phyloP scores from a whole-genome alignment of 2,888 invertebrate species.

The Dugesia japonica region DNA sequence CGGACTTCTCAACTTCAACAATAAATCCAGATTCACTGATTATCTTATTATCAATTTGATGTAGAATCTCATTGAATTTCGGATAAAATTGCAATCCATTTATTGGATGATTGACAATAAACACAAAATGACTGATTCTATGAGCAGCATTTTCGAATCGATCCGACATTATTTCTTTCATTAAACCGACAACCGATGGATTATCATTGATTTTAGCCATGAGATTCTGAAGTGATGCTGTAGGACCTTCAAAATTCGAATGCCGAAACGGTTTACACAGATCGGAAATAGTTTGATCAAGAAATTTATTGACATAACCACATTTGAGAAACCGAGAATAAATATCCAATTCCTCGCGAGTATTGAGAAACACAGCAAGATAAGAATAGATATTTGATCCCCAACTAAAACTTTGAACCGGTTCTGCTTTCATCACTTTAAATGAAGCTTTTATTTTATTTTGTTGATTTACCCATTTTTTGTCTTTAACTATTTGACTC shows the following conservation, averaged over 20 bases:
- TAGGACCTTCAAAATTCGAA: conserved; percentile 29
- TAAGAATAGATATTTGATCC: conserved; percentile 33
- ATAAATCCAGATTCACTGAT: conserved; percentile 17
- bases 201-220: conserved; percentile 32
- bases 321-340: conserved; percentile 31
- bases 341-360: conserved; percentile 31
- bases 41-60: not conserved
- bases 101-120: conserved; percentile 32
- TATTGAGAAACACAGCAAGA: conserved; percentile 30
- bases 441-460: not conserved
- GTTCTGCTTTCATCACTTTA: not conserved
- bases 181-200: conserved; percentile 21
- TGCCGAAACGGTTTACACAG: conserved; percentile 32
- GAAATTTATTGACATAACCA: not conserved
- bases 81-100: conserved; percentile 23
- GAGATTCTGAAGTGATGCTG: conserved; percentile 34
- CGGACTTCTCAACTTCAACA: conserved; percentile 12
- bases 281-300: conserved; percentile 26
- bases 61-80: not conserved
- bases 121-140: conserved; percentile 20
- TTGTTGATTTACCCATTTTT: conserved; percentile 12
- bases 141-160: conserved; percentile 28
- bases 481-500: not conserved
- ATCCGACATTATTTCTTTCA: conserved; percentile 30
- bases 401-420: conserved; percentile 27